phyloP scores from a whole-genome alignment of 2,888 invertebrate genomes.

The Operophtera brumata region DNA sequence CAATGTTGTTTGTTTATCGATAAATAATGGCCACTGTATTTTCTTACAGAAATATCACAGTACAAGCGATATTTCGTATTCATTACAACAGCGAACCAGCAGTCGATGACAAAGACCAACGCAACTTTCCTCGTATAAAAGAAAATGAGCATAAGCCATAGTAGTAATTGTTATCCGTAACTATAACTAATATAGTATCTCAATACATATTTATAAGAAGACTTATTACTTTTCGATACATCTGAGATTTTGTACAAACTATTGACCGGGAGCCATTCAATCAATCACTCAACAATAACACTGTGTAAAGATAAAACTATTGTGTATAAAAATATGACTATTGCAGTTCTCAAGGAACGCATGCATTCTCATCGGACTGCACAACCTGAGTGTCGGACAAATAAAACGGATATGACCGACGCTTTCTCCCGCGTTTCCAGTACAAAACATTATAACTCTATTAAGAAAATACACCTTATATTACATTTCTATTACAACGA shows the following conservation, averaged over 20 bases:
- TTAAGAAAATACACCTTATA: conserved; percentile 69
- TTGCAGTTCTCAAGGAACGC: conserved; percentile 50
- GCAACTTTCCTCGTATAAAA: conserved; percentile 22
- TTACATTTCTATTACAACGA: conserved; percentile 49
- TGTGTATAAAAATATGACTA: conserved; percentile 79
- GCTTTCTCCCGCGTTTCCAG: conserved; percentile 51
- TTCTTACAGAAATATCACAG: conserved; percentile 13
- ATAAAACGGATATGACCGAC: conserved; percentile 60
- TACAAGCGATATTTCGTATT: conserved; percentile 1
- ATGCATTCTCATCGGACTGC: conserved; percentile 36
- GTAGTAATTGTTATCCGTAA: conserved; percentile 21
- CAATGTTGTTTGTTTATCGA: conserved; percentile 12
- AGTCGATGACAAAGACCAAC: conserved; percentile 25
- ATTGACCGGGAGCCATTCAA: conserved; percentile 77
- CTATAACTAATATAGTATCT: conserved; percentile 29
- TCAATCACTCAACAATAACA: conserved; percentile 79
- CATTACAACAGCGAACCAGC: conserved; percentile 1
- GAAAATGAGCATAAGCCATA: conserved; percentile 23
- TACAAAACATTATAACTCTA: conserved; percentile 71
- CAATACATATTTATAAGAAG: conserved; percentile 52
- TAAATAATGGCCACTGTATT: conserved; percentile 17
- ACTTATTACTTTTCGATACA: conserved; percentile 54
- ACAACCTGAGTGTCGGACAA: conserved; percentile 58
- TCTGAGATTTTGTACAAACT: conserved; percentile 70
- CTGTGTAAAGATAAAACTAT: conserved; percentile 78